Percentiles rank a stretch among this genome's conserved stretches.
Evolutionary conservation across 2,797 vertebrate genomes (phyloP).

Genomic region (Chromobotia macracanthus): DNA sequence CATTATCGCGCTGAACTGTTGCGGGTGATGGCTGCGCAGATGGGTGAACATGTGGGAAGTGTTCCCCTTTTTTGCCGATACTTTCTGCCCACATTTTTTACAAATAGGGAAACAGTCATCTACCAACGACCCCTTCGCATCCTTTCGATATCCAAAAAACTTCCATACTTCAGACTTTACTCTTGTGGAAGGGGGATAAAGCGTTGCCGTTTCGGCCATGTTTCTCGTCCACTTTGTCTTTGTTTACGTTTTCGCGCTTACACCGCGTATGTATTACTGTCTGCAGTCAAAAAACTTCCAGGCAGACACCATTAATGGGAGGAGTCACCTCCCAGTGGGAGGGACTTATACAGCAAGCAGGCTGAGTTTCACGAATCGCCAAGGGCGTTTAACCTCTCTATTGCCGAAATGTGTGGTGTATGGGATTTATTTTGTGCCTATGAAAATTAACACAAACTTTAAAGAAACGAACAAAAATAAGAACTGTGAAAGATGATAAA

Average conservation of each 20-base stretch:
- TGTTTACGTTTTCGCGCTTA: background rate
- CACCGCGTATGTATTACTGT: too few relatives aligned
- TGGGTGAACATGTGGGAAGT: background rate
- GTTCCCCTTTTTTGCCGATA: background rate
- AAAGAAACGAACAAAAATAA: too few relatives aligned
- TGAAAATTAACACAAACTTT: too few relatives aligned
- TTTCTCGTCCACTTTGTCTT: background rate
- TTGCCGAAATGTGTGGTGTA: too few relatives aligned
- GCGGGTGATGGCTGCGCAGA: background rate
- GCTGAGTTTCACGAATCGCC: too few relatives aligned
- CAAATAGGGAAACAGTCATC: background rate
- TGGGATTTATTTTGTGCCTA: too few relatives aligned
- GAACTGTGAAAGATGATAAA: too few relatives aligned
- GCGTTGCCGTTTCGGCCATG: background rate
- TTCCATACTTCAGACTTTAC: background rate
- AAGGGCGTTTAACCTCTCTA: too few relatives aligned
- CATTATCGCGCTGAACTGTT: background rate
- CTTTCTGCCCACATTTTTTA: background rate
- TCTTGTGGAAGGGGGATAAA: background rate
- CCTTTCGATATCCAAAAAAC: background rate
- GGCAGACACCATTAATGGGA: too few relatives aligned
- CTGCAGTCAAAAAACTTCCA: too few relatives aligned
- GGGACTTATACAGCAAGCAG: too few relatives aligned
- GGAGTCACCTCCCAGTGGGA: too few relatives aligned
- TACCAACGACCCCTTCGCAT: background rate